phyloP scores from a whole-genome alignment of 2,113 vertebrate genomes.

The Nyctereutes procyonoides region DNA sequence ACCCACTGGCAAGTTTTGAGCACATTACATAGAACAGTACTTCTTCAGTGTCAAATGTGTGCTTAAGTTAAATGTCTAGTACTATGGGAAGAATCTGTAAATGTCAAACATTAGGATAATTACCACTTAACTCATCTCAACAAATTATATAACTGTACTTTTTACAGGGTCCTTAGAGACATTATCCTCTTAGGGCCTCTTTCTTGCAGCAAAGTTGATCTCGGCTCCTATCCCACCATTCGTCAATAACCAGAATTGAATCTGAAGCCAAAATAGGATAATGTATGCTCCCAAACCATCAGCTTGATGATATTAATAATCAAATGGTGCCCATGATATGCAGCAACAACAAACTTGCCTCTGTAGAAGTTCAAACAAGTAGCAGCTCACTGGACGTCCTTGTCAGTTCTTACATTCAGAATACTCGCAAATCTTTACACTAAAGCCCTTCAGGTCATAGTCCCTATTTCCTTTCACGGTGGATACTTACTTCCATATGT shows the following conservation, averaged over 20 bases:
- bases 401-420: not conserved
- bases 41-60: constrained; percentile 61
- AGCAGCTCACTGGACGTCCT: not conserved
- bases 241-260: constrained; percentile 55
- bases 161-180: constrained; percentile 35
- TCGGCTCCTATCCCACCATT: not conserved
- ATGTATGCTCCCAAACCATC: not conserved
- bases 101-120: constrained; percentile 68
- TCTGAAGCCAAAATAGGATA: constrained; percentile 45
- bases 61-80: constrained; percentile 50
- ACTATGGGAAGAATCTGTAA: constrained; percentile 66
- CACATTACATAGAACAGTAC: constrained; percentile 64
- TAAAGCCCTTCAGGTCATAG: not conserved
- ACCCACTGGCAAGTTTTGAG: constrained; percentile 41
- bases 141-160: constrained; percentile 49
- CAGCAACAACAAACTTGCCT: not conserved
- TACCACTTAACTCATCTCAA: constrained; percentile 77
- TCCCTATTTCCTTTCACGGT: not conserved
- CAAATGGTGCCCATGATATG: not conserved
- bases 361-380: not conserved
- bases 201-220: not conserved
- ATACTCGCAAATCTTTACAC: not conserved
- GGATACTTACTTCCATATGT: constrained; percentile 60
- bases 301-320: constrained; percentile 21
- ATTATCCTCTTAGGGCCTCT: not conserved